Conservation (phyloP, 2,113 vertebrate genomes). For the Herpetotheres cachinnans region DNA sequence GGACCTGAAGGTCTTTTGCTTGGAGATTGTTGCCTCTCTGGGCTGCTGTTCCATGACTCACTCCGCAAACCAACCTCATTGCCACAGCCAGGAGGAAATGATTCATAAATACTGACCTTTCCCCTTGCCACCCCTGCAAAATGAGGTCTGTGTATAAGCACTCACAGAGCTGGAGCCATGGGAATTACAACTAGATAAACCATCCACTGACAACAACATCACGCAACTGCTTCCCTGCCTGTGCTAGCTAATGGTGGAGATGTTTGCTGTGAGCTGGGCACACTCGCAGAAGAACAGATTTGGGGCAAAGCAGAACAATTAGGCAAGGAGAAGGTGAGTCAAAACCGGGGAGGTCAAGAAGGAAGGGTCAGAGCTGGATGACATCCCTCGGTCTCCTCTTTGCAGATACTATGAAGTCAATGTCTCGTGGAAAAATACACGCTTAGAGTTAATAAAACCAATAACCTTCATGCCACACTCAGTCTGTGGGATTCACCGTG, state of each 20-base stretch:
- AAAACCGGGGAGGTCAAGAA: not conserved
- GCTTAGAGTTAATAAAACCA: not conserved
- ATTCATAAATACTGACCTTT: slow-evolving; percentile 76
- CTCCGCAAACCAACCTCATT: slow-evolving; percentile 60
- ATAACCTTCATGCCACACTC: not conserved
- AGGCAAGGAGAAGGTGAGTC: not conserved
- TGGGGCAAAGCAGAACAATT: not conserved
- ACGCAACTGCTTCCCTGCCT: not conserved
- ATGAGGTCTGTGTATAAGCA: slow-evolving; percentile 70
- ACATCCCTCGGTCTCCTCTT: not conserved
- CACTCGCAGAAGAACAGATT: not conserved
- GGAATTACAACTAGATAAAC: slow-evolving; percentile 50
- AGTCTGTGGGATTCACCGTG: not conserved
- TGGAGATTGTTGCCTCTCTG: slow-evolving; percentile 2
- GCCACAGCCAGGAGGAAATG: slow-evolving; percentile 75
- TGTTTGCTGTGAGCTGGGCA: not conserved
- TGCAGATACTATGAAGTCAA: not conserved
- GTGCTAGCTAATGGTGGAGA: not conserved
- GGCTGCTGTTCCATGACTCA: slow-evolving; percentile 72
- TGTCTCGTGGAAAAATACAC: not conserved
- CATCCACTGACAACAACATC: not conserved
- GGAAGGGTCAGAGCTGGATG: not conserved
- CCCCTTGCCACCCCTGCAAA: slow-evolving; percentile 72
- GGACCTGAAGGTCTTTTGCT: slow-evolving; percentile 11
- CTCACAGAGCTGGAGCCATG: slow-evolving; percentile 56